Evolutionary conservation across 2,797 vertebrate species (phyloP).

Genomic region (Sardinella longiceps): DNA sequence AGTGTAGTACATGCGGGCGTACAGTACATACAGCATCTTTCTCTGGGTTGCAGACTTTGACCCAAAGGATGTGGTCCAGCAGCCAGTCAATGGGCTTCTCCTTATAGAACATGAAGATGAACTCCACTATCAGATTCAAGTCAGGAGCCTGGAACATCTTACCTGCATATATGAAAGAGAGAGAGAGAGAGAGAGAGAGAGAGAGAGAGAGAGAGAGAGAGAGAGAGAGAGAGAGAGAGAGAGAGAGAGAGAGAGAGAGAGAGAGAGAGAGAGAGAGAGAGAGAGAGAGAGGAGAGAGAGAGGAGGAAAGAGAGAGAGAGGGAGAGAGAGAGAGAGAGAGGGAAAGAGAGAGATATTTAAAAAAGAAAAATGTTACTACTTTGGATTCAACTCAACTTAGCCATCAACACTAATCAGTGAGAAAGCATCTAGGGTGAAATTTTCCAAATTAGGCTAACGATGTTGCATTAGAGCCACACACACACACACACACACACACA

Average conservation of each 20-base stretch:
- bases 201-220: neutral
- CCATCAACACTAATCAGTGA: neutral
- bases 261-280: neutral
- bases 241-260: no score
- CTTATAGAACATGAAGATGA: slow-evolving; percentile 99
- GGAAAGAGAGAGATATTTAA: no score
- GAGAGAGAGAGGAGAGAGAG: neutral
- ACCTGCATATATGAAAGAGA: slow-evolving; percentile 69
- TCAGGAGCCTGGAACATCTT: slow-evolving; percentile 99
- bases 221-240: neutral
- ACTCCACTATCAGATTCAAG: slow-evolving; percentile 96
- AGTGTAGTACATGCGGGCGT: neutral
- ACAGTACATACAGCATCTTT: slow-evolving; percentile 88
- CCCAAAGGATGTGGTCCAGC: slow-evolving; percentile 98
- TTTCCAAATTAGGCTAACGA: neutral
- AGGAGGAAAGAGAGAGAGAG: neutral
- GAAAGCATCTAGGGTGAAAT: neutral
- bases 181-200: neutral
- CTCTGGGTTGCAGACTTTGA: slow-evolving; percentile 99
- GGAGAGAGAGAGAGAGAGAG: neutral
- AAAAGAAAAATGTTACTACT: no score
- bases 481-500: neutral
- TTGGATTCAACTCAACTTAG: neutral
- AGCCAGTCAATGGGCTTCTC: slow-evolving; percentile 99
- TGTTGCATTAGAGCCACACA: neutral